phyloP scores from a whole-genome alignment of 1,140 invertebrate species.

The Brachionus angularis region DNA sequence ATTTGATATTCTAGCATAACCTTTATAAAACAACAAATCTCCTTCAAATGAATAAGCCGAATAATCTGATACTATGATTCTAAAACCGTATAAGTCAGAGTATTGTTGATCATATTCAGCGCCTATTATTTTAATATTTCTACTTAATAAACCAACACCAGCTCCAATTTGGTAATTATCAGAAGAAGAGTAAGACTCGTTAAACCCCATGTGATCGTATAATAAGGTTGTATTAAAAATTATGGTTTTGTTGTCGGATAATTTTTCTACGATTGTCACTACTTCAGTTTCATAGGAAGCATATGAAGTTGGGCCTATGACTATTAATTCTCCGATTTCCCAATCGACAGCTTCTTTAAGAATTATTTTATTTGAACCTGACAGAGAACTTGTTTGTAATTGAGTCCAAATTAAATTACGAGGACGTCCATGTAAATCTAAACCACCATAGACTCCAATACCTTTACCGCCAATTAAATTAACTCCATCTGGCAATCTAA shows the following conservation, averaged over 20 bases:
- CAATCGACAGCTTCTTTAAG: constrained; percentile 23
- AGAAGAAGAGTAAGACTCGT: neutral
- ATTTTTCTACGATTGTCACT: constrained; percentile 14
- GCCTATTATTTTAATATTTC: constrained; percentile 53
- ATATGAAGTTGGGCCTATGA: neutral
- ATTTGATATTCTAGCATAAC: constrained; percentile 17
- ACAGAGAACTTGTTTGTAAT: too few species aligned
- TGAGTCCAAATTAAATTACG: constrained; percentile 19
- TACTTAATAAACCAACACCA: constrained; percentile 52
- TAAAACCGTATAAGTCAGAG: constrained; percentile 52
- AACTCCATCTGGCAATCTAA: neutral
- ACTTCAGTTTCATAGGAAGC: constrained; percentile 20
- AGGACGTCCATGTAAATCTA: constrained; percentile 38
- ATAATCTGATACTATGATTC: constrained; percentile 49
- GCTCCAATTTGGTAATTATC: constrained; percentile 47
- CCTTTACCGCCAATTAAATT: neutral
- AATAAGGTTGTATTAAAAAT: neutral
- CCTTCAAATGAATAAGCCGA: neutral
- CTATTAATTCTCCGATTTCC: constrained; percentile 47
- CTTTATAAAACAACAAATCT: neutral
- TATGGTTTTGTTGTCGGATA: neutral
- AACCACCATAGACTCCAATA: constrained; percentile 28
- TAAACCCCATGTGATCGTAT: neutral
- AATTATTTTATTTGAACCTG: neutral
- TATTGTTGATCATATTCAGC: constrained; percentile 48